phyloP scores from a whole-genome alignment of 2,888 invertebrate species.

The Trissoscelio sp. region DNA sequence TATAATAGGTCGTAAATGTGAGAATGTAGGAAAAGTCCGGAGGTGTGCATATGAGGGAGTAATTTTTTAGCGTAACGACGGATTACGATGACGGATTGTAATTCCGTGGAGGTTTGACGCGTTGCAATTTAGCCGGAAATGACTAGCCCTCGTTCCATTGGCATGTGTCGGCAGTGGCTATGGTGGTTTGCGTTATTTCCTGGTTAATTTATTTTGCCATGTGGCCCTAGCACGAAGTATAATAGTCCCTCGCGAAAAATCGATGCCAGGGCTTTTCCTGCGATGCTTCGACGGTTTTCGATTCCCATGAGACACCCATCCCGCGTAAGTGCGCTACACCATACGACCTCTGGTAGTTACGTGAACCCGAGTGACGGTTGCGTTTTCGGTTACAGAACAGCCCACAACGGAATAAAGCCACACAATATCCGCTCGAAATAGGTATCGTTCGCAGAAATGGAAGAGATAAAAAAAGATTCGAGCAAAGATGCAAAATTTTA shows the following conservation, averaged over 20 bases:
- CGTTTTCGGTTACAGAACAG: conserved; percentile 72
- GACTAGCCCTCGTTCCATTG: conserved; percentile 47
- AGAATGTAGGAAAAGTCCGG: conserved; percentile 44
- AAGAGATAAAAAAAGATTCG: conserved; percentile 48
- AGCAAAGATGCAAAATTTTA: conserved; percentile 47
- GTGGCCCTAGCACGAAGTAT: conserved; percentile 48
- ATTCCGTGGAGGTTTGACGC: conserved; percentile 65
- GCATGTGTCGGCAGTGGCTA: conserved; percentile 42
- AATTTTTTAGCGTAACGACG: conserved; percentile 63
- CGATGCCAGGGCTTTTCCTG: conserved; percentile 63
- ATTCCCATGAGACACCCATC: conserved; percentile 71
- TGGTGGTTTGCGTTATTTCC: conserved; percentile 69
- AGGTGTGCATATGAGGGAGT: conserved; percentile 43
- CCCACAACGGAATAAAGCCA: conserved; percentile 71
- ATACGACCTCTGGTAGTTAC: conserved; percentile 66
- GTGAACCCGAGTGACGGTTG: conserved; percentile 71
- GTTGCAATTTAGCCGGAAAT: conserved; percentile 66
- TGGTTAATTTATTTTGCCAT: conserved; percentile 72
- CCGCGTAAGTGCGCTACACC: conserved; percentile 63
- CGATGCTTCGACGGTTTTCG: conserved; percentile 71
- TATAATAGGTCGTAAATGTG: conserved; percentile 56
- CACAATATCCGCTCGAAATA: conserved; percentile 71
- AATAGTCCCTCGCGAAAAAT: conserved; percentile 67
- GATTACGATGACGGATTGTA: conserved; percentile 66
- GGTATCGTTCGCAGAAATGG: conserved; percentile 66